Conservation (phyloP, 1,140 invertebrate genomes). For the Rhagoletis zephyria region DNA sequence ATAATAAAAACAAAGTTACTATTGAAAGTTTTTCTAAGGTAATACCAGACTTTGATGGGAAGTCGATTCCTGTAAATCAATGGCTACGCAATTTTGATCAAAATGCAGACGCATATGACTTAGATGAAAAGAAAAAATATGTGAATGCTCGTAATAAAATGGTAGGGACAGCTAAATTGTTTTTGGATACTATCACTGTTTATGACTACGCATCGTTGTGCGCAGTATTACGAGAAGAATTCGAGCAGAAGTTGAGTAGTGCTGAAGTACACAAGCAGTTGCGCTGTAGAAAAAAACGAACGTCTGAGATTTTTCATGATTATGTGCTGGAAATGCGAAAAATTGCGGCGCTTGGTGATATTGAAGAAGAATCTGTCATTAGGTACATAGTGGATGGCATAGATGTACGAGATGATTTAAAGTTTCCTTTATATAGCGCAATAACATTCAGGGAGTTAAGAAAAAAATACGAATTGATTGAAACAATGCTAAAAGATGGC, state of each 20-base stretch:
- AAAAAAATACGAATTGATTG: no score
- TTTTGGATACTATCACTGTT: constrained; percentile 12
- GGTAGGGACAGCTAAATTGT: constrained; percentile 21
- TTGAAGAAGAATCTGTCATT: no score
- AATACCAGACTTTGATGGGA: neutral
- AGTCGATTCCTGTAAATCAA: neutral
- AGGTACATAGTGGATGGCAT: no score
- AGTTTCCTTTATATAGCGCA: neutral
- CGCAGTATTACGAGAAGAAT: neutral
- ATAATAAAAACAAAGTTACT: neutral
- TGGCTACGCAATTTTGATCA: neutral
- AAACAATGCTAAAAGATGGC: neutral
- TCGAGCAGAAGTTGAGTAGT: neutral
- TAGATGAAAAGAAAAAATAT: constrained; percentile 30
- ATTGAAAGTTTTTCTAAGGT: neutral
- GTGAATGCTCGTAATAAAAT: constrained; percentile 24
- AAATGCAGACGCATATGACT: constrained; percentile 8
- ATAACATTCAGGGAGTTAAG: no score
- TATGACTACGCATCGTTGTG: neutral
- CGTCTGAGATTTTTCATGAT: constrained; percentile 10
- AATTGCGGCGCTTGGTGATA: neutral
- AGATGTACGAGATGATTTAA: no score
- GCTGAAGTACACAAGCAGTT: constrained; percentile 19
- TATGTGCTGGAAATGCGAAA: constrained; percentile 16
- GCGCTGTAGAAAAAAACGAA: constrained; percentile 19